Evolutionary conservation across 2,888 invertebrate species (phyloP), one percentile per base, ranked within the genome.

Genomic region (Mimas tiliae): DNA sequence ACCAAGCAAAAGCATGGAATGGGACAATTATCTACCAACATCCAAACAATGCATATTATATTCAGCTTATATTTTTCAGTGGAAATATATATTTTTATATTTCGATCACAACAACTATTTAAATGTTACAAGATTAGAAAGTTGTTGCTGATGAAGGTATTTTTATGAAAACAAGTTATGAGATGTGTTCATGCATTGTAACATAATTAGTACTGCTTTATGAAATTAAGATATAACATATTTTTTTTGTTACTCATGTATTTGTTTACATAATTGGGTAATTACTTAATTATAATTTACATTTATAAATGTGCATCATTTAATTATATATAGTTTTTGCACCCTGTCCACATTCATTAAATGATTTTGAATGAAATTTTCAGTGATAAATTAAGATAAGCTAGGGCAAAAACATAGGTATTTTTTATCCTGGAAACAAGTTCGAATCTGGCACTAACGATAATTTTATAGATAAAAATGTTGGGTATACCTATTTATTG

Each of bases 1-100:
- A 78, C 80, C 79, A 78, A 79, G 81, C 80, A 78, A 87, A 86
- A 87, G 84, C 84, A 87, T 84, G 80, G 81, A 84, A 76, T 80
- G 71, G 77, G 76, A 82, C 81, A 81, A 85, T 83, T 83, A 83
- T 79, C 80, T 82, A 83, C 80, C 72, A 65, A 74, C 75, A 65
- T 33, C 55, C 48, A 58, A 63, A 55, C 65, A 63, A 38, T 55
- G 62, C 63, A 16, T 63, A 66, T 52, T 63, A 16, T 63, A 66
- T 52, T 63, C 8, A 21, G 14, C 47, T 58, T 21, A n/a, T 58
- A 48, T 50, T 65, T 63, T 65, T 58, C 19, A 34, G 58, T 48
- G 33, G 55, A 33, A 58, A 65, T 50, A 58, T 7, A 12, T 4
- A 58, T 55, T 55, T 55, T 58, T 27, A 27, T 27, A 27, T 19